A percentile compares a stretch with the other conserved stretches of the same genome.
These are phyloP conservation scores for Ormyrus thymus DNA, from an alignment of 2,888 invertebrate genomes.

Conservation along the genomic window DNA sequence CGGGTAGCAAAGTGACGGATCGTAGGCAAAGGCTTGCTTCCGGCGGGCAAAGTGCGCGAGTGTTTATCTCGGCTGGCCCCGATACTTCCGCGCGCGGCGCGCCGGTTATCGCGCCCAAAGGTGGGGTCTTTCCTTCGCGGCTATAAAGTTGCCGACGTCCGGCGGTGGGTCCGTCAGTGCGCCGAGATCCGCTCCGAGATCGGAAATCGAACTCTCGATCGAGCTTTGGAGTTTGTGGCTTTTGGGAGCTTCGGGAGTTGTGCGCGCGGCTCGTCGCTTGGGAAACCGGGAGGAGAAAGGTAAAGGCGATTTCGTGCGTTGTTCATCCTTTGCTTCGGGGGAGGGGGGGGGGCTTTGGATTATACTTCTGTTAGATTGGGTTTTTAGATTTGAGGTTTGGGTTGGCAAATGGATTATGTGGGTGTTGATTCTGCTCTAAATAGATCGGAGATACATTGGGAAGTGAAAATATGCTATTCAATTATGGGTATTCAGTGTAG, in stretches of 20 bases:
- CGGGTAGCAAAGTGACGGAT: slow-evolving; percentile 5
- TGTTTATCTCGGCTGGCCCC: slow-evolving; percentile 69
- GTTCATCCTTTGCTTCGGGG: too few species aligned
- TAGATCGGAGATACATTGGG: too few species aligned
- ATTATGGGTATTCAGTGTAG: too few species aligned
- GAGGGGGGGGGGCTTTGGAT: too few species aligned
- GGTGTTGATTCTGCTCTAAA: too few species aligned
- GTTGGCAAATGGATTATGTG: too few species aligned
- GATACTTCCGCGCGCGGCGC: slow-evolving; percentile 62
- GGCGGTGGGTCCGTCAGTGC: slow-evolving; percentile 58
- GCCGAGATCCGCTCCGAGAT: neutral
- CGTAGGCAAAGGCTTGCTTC: slow-evolving; percentile 56
- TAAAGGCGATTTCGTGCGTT: too few species aligned
- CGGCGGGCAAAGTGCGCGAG: slow-evolving; percentile 63
- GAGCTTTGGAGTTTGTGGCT: neutral
- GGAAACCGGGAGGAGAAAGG: too few species aligned
- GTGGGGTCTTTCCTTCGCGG: slow-evolving; percentile 46
- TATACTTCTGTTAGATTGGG: too few species aligned
- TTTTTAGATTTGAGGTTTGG: too few species aligned
- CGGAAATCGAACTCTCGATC: neutral
- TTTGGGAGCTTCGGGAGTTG: neutral
- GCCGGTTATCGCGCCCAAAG: slow-evolving; percentile 28
- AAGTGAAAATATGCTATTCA: too few species aligned
- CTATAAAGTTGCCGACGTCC: slow-evolving; percentile 60
- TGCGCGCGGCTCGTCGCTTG: neutral